Base-by-base conservation (phyloP, 2,888 invertebrate genomes). In the Neoaliturus tenellus region DNA sequence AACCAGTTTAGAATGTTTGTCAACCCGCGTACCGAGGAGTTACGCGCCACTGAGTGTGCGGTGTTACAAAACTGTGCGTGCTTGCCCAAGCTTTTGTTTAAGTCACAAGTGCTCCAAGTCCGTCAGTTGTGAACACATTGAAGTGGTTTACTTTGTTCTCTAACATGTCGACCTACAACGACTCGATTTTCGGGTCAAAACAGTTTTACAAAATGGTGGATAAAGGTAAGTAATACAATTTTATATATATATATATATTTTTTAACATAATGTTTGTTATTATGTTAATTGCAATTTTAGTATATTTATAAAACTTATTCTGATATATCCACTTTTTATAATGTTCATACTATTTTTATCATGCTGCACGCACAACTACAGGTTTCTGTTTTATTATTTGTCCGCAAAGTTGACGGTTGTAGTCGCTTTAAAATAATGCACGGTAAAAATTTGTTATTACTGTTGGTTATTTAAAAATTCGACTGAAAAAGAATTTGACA, bases 161-260 rank as follows among this genome's bases (percentile, higher is more conserved):
- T 6, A 41, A 62, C 39, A 20, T 81, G 67, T 10, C 81, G 41
- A 23, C 25, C 41, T 3, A n/a, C 39, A 67, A 67, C n/a, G 6
- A 31, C 25, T 33, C 67, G 31, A 31, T 17, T 31, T n/a, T 25
- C 17, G 31, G 31, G 4, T 67, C 67, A 5, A 17, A 17, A 6
- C 31, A 33, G 28, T 67, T 33, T 67, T 67, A 67, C 67, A 33
- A 33, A 67, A 67, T 67, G 67, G 67, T 67, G 67, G 67, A 67
- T 14, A 67, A 67, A 67, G 67, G 67, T 67, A 67, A 14, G 67
- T 67, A 58, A 10, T 10, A 51, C 23, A 51, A 20, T 51, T 51
- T 20, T 4, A 51, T 14, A 51, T 51, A 51, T 51, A 51, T 51
- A 51, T 51, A 51, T 51, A 51, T 20, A 23, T 51, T 8, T 51